phyloP scores from a whole-genome alignment of 1,140 invertebrate genomes.

The Chelonus insularis region DNA sequence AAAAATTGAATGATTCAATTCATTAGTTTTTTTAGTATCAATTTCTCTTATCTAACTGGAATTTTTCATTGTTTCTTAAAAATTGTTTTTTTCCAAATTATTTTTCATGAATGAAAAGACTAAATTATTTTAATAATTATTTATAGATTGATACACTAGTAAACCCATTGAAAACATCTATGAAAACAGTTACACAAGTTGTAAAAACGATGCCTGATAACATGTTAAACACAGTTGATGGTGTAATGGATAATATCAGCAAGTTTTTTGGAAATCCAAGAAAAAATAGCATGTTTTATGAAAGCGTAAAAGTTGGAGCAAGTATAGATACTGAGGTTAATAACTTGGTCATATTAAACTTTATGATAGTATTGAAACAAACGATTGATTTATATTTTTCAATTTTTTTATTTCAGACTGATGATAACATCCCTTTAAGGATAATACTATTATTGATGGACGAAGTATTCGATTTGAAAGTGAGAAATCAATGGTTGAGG shows the following conservation, averaged over 20 bases:
- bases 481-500: slow-evolving; percentile 85
- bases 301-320: slow-evolving; percentile 66
- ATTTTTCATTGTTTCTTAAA: too few relatives aligned
- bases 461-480: slow-evolving; percentile 89
- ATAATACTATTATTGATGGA: slow-evolving; percentile 87
- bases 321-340: slow-evolving; percentile 66
- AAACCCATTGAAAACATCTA: slow-evolving; percentile 80
- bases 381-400: slow-evolving; percentile 1
- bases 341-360: slow-evolving; percentile 10
- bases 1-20: too few relatives aligned
- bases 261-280: slow-evolving; percentile 61
- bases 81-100: too few relatives aligned
- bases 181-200: slow-evolving; percentile 73
- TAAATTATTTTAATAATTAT: slow-evolving; percentile 30
- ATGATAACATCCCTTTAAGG: slow-evolving; percentile 85
- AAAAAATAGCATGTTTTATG: slow-evolving; percentile 52
- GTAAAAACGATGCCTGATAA: slow-evolving; percentile 84
- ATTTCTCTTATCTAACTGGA: too few relatives aligned
- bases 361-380: neutral
- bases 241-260: slow-evolving; percentile 76
- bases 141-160: slow-evolving; percentile 75
- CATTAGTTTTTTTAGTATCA: too few relatives aligned
- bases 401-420: slow-evolving; percentile 59
- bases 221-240: slow-evolving; percentile 78
- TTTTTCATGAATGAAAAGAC: slow-evolving; percentile 13